These are phyloP conservation scores for Lycaon pictus DNA, from an alignment of 2,113 vertebrate species.

Conservation along the genomic window DNA sequence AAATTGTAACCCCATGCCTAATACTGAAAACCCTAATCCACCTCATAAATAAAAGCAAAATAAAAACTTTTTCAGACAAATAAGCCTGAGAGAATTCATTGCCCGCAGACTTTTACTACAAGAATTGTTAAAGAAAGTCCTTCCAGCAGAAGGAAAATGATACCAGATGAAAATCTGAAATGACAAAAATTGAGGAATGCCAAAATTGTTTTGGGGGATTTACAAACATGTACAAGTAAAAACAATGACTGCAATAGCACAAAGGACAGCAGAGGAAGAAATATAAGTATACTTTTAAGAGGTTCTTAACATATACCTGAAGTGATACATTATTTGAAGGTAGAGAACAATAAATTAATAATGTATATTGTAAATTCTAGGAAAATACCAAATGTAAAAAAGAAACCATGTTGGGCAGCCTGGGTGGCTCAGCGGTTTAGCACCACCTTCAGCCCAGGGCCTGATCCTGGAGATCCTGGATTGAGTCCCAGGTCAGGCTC, in stretches of 20 bases:
- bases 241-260: not conserved
- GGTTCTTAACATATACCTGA: not conserved
- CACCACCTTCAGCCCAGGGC: no score
- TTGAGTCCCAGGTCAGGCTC: no score
- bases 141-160: not conserved
- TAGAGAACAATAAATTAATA: not conserved
- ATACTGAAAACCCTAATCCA: constrained; percentile 3
- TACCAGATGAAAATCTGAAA: not conserved
- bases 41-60: constrained; percentile 44
- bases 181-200: not conserved
- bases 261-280: not conserved
- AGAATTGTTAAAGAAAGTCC: not conserved
- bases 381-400: not conserved
- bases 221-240: not conserved
- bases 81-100: not conserved
- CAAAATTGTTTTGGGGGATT: not conserved
- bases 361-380: not conserved
- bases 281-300: not conserved
- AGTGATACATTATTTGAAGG: not conserved
- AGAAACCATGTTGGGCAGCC: not conserved
- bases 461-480: no score
- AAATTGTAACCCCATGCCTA: not conserved
- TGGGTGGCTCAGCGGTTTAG: no score
- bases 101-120: not conserved
- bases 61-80: not conserved